phyloP scores from a whole-genome alignment of 2,113 vertebrate genomes.

The Lophius piscatorius region DNA sequence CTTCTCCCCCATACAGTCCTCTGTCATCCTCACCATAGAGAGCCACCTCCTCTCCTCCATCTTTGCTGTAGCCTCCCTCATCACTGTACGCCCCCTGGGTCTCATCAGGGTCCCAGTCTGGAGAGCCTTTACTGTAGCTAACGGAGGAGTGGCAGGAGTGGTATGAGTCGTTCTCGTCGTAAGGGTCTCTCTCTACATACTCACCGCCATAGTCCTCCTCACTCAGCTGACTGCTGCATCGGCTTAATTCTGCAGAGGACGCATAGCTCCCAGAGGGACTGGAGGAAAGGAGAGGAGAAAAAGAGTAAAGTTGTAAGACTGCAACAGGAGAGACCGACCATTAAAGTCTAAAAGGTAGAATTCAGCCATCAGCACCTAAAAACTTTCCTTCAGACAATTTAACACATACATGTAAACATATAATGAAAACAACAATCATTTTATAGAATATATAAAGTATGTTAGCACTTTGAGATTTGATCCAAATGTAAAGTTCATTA shows the following conservation, averaged over 20 bases:
- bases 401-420: background rate
- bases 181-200: conserved; percentile 88
- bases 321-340: too few relatives aligned
- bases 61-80: conserved; percentile 86
- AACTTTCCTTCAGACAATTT: conserved; percentile 5
- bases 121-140: conserved; percentile 92
- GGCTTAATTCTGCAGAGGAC: conserved; percentile 93
- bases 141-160: conserved; percentile 98
- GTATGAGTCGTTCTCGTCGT: conserved; percentile 93
- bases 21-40: conserved; percentile 82
- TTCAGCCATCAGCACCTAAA: background rate
- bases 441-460: too few relatives aligned
- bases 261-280: conserved; percentile 95
- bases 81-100: conserved; percentile 86
- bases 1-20: conserved; percentile 73
- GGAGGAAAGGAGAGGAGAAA: conserved; percentile 6
- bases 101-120: conserved; percentile 91
- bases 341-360: background rate
- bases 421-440: too few relatives aligned
- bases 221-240: conserved; percentile 94
- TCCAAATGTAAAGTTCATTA: too few relatives aligned
- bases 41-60: conserved; percentile 86
- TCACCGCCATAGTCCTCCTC: conserved; percentile 88
- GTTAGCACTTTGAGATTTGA: too few relatives aligned
- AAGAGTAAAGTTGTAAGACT: background rate